These are phyloP conservation scores for Drymonia ruficornis DNA, from an alignment of 2,888 invertebrate species.

Conservation along the genomic window DNA sequence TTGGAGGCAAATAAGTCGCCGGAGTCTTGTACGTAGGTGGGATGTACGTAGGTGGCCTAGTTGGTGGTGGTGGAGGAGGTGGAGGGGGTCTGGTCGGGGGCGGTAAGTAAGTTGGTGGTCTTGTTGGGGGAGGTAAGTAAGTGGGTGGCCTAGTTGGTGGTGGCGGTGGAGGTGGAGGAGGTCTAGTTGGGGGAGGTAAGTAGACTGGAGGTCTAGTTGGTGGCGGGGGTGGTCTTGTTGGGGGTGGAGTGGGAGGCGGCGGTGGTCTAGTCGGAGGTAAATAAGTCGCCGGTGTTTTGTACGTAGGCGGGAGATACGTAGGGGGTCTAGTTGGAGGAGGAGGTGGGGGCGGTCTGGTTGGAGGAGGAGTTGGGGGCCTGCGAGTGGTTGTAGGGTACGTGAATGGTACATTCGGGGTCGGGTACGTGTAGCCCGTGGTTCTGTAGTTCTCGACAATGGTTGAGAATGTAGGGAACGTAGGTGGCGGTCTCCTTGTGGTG, in stretches of 20 bases:
- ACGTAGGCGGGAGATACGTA: conserved; percentile 28
- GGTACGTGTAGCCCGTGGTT: conserved; percentile 43
- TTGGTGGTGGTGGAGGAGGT: conserved; percentile 23
- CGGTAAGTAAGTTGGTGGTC: conserved; percentile 15
- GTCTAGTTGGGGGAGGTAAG: conserved; percentile 25
- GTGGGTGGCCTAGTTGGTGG: conserved; percentile 27
- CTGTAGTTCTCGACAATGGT: conserved; percentile 29
- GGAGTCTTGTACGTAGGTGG: conserved; percentile 25
- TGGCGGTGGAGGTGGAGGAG: conserved; percentile 27
- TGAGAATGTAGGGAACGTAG: conserved; percentile 33
- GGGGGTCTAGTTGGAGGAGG: conserved; percentile 22
- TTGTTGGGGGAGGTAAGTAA: too few relatives aligned
- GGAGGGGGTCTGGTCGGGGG: conserved; percentile 15
- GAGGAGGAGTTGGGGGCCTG: conserved; percentile 24
- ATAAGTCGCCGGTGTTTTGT: conserved; percentile 15
- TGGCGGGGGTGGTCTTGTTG: conserved; percentile 18
- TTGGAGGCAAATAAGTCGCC: conserved; percentile 10
- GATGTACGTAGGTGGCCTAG: conserved; percentile 22
- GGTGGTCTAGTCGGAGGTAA: conserved; percentile 13
- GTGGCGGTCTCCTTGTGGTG: conserved; percentile 18
- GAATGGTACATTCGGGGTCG: conserved; percentile 25
- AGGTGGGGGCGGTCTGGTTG: conserved; percentile 13
- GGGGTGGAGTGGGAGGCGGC: conserved; percentile 17
- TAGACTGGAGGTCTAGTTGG: conserved; percentile 21
- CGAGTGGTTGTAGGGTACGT: conserved; percentile 21